Base-by-base conservation (phyloP, 2,888 invertebrate species). In the Merodon equestris region DNA sequence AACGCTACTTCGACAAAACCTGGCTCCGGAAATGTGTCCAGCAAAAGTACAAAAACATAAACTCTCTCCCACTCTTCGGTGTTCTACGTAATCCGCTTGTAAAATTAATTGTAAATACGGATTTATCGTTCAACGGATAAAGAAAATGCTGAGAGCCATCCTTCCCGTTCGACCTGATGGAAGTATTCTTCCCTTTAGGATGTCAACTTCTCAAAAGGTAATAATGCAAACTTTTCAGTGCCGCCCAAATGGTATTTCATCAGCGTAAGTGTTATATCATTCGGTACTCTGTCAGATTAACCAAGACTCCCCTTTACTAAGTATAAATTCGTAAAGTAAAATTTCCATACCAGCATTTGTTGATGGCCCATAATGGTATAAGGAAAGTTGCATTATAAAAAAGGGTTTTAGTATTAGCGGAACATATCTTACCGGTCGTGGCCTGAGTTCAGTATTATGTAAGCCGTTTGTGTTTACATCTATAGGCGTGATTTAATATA, bases 131-230 rank as follows among this genome's bases (percentile, higher is more conserved):
- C 42, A 9, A 19, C 12, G 40, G 9, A n/a, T 3, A 63, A 2
- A 18, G 48, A 72, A 12, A n/a, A 79, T 79, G 79, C 68, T 79
- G 45, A 79, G 83, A 66, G 84, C 84, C 14, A 73, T 87, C 57
- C 38, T 87, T 71, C 85, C 87, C 14, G 81, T 83, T 1, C 84
- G 83, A 68, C 86, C 87, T 85, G 84, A 84, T 34, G 82, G 84
- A 56, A 83, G 85, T 54, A 83, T 87, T 42, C 81, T 89, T 66
- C 88, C 88, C 17, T 85, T 87, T 38, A 86, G 87, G 66, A 83
- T 89, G 82, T 85, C 87, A 66, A 88, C 87, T 73, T 86, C 88
- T 48, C 89, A 89, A 84, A 88, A 88, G 84, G 88, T 88, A 74
- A 82, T 70, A 3, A 40, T 13, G 18, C 15, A 56, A 53, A 15